Conservation (phyloP, 2,797 vertebrate species). For the Neomorphus geoffroyi region DNA sequence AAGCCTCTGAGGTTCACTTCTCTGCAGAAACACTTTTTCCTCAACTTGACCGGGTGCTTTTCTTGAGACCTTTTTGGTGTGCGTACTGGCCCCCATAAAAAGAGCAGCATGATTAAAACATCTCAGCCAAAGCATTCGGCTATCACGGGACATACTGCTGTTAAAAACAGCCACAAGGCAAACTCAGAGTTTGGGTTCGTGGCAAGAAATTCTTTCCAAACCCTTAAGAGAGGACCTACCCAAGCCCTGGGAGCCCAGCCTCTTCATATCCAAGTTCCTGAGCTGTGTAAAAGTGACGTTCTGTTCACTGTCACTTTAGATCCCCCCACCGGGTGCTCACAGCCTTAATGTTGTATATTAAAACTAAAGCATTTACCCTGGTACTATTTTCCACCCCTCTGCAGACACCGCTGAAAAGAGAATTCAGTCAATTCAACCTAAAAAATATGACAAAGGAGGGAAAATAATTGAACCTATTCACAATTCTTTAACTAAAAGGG, state of each 20-base stretch:
- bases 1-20: neutral
- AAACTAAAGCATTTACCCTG: neutral
- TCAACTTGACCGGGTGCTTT: neutral
- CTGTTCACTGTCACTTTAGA: neutral
- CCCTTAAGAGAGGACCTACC: neutral
- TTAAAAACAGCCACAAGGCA: neutral
- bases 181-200: neutral
- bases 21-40: neutral
- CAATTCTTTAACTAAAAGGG: neutral
- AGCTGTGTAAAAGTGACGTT: neutral
- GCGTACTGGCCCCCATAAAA: neutral
- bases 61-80: neutral
- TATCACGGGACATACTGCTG: too few species aligned
- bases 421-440: neutral
- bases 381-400: neutral
- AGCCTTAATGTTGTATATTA: neutral
- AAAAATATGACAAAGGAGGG: neutral
- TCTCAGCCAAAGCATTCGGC: neutral
- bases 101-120: fast-evolving
- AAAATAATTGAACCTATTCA: neutral
- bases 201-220: neutral
- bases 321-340: neutral
- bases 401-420: neutral
- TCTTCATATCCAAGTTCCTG: neutral
- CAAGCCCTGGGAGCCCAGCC: neutral